Conservation (phyloP, 2,797 vertebrate genomes). For the Scolopax bukidnonensis region DNA sequence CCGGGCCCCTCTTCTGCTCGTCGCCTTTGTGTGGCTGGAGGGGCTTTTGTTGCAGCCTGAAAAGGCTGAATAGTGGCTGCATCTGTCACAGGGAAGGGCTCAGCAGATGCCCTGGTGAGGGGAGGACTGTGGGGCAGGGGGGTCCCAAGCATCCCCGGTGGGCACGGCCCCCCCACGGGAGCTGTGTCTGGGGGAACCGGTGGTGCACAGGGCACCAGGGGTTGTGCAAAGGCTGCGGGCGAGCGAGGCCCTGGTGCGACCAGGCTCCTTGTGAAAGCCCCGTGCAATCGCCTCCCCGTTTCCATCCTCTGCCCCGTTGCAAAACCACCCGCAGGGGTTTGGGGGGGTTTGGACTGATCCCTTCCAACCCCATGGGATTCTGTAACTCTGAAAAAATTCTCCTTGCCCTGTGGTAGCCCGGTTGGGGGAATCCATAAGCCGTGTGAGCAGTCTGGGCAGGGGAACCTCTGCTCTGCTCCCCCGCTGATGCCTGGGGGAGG, state of each 20-base stretch:
- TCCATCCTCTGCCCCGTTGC: not conserved
- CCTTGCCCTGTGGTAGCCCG: not conserved
- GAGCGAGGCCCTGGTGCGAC: not conserved
- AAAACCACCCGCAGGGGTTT: not conserved
- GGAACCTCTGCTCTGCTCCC: not conserved
- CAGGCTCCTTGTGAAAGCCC: not conserved
- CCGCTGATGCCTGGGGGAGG: not conserved
- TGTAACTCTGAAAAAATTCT: not conserved
- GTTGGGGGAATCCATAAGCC: not conserved
- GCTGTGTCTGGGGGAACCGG: not conserved
- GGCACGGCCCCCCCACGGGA: not conserved
- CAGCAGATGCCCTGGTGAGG: conserved; percentile 41
- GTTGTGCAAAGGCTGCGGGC: not conserved
- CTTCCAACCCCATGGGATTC: too few species aligned
- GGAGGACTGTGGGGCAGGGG: not conserved
- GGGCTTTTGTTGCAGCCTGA: conserved; percentile 77
- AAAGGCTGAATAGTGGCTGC: conserved; percentile 75
- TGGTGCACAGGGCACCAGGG: accelerated
- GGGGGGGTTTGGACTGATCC: too few species aligned
- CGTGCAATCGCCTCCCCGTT: not conserved
- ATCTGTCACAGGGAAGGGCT: conserved; percentile 72
- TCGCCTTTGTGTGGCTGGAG: conserved; percentile 71
- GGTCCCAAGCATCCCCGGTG: not conserved
- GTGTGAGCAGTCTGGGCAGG: not conserved
- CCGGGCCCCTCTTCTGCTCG: conserved; percentile 45